Evolutionary conservation across 2,113 vertebrate species (phyloP).

Genomic region (Pitta sordida): DNA sequence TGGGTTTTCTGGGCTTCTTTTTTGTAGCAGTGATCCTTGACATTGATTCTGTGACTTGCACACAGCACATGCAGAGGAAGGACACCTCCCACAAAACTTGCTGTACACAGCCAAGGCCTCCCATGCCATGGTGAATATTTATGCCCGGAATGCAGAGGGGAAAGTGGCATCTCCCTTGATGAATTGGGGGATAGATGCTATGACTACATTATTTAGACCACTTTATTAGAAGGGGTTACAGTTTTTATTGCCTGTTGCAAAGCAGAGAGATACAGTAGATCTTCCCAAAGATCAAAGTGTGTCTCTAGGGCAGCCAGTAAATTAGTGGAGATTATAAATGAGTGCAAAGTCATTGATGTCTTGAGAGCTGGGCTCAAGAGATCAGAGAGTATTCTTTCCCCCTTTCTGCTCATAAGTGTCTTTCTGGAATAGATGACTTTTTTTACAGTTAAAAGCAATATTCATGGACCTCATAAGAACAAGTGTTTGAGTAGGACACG

Average conservation of each 20-base stretch:
- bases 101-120: neutral
- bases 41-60: neutral
- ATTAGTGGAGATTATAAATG: conserved; percentile 67
- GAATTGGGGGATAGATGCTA: conserved; percentile 1
- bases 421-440: conserved; percentile 50
- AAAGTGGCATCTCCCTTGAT: conserved; percentile 23
- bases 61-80: neutral
- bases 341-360: conserved; percentile 49
- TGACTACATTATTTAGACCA: neutral
- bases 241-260: conserved; percentile 54
- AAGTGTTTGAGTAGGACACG: conserved; percentile 55
- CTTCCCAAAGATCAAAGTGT: conserved; percentile 65
- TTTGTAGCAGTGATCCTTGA: neutral
- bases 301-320: conserved; percentile 62
- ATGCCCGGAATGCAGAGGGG: neutral
- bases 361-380: conserved; percentile 58
- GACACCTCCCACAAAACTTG: neutral
- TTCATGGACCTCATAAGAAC: conserved; percentile 60
- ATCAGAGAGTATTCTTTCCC: conserved; percentile 58
- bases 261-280: conserved; percentile 50
- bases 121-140: conserved; percentile 1
- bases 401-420: conserved; percentile 42
- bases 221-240: conserved; percentile 5
- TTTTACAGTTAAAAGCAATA: conserved; percentile 64
- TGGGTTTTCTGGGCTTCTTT: neutral